These are phyloP conservation scores for Crossaster papposus DNA, from an alignment of 53 echinoderm and acorn worm species.

Conservation along the genomic window DNA sequence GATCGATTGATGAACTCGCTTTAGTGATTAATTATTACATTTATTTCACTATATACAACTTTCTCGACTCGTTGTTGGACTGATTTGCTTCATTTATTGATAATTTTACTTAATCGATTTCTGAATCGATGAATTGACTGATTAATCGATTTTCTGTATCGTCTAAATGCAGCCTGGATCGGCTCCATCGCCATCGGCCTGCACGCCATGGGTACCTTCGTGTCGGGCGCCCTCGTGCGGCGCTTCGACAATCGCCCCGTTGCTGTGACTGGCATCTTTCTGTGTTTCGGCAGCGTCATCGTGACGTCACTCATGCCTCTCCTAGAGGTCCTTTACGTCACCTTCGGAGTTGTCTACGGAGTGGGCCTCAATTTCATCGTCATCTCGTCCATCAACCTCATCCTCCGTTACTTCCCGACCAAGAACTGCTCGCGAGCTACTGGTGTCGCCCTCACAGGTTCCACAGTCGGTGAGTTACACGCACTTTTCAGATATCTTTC, in stretches of 20 bases:
- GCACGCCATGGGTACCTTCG: slow-evolving; percentile 78
- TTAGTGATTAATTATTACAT: no score
- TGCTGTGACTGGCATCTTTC: slow-evolving; percentile 73
- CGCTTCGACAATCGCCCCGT: slow-evolving; percentile 74
- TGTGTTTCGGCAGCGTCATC: slow-evolving; percentile 76
- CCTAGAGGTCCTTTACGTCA: slow-evolving; percentile 81
- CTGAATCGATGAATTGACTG: no score
- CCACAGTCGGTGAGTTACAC: slow-evolving; percentile 76
- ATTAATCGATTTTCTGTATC: background rate
- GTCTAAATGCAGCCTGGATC: slow-evolving; percentile 74
- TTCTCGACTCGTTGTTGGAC: no score
- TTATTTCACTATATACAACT: no score
- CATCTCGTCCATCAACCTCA: slow-evolving; percentile 85
- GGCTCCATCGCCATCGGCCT: slow-evolving; percentile 95
- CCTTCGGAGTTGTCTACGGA: slow-evolving; percentile 87
- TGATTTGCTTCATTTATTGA: no score
- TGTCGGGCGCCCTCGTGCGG: slow-evolving; percentile 76
- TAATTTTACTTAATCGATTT: background rate
- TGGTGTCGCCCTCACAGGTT: slow-evolving; percentile 80
- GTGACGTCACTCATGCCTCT: slow-evolving; percentile 85
- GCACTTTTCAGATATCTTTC: background rate
- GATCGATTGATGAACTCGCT: no score
- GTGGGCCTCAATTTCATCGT: slow-evolving; percentile 85
- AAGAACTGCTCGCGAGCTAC: slow-evolving; percentile 91
- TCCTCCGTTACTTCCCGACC: slow-evolving; percentile 85